Conservation (phyloP, 1,140 invertebrate species). For the Bicyclus anynana region DNA sequence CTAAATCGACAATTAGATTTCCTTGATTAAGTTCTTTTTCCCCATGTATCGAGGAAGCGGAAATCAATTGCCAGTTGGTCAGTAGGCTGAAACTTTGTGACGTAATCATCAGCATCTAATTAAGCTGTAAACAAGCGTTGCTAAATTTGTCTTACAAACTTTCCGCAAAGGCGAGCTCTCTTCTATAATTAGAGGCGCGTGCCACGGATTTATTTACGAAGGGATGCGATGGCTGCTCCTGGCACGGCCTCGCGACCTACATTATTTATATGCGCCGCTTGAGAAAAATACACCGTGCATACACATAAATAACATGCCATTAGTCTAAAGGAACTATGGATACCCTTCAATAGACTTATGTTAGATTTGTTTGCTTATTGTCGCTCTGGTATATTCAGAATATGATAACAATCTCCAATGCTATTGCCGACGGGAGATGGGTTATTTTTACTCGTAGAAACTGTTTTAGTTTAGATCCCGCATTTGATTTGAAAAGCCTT, state of each 20-base stretch:
- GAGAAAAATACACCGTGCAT: conserved; percentile 20
- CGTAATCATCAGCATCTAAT: conserved; percentile 11
- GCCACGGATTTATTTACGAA: conserved; percentile 50
- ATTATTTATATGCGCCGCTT: conserved; percentile 31
- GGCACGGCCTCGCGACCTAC: conserved; percentile 54
- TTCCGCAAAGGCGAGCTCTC: conserved; percentile 24
- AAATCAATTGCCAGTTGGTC: background rate
- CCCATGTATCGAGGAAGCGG: background rate
- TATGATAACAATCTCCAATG: too few species aligned
- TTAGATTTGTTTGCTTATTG: background rate
- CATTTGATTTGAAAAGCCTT: too few species aligned
- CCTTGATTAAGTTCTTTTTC: background rate
- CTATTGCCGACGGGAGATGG: too few species aligned
- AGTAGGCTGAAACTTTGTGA: background rate
- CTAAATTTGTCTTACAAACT: conserved; percentile 30
- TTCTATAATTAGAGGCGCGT: conserved; percentile 51
- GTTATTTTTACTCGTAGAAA: too few species aligned
- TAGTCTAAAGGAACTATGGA: background rate
- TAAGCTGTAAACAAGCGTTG: conserved; percentile 13
- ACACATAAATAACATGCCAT: background rate
- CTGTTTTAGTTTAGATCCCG: too few species aligned
- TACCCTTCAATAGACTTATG: background rate
- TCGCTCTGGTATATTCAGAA: background rate
- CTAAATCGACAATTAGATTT: too few species aligned
- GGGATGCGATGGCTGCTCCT: conserved; percentile 46